Percentiles rank a stretch among this genome's conserved stretches.
phyloP scores from a whole-genome alignment of 1,140 invertebrate species.

The Tribolium castaneum region DNA sequence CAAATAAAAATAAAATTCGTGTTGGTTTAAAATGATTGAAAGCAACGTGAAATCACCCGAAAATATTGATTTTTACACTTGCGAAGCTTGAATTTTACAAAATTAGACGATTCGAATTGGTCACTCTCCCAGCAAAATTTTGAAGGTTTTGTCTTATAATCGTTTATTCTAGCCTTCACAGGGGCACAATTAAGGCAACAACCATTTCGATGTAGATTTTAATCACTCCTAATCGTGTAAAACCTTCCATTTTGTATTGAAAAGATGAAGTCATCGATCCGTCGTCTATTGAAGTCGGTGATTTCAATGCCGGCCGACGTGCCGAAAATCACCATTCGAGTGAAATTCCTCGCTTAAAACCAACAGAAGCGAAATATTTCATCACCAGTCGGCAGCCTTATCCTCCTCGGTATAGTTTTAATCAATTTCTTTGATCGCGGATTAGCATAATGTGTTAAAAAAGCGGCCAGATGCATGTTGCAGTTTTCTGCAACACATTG shows the following conservation, averaged over 20 bases:
- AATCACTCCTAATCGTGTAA: not conserved
- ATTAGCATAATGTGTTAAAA: constrained; percentile 2
- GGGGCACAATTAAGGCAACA: not conserved
- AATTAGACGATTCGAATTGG: no score
- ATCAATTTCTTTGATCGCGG: not conserved
- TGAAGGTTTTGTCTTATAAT: no score
- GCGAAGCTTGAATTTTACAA: no score
- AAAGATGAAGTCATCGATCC: not conserved
- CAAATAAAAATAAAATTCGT: no score
- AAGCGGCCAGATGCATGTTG: not conserved
- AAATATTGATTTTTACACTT: no score
- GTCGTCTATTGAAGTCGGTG: constrained; percentile 11
- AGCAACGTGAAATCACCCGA: no score
- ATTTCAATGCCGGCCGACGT: constrained; percentile 3
- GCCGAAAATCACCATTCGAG: not conserved
- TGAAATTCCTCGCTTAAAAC: not conserved
- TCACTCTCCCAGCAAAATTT: no score
- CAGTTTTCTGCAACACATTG: constrained; percentile 14
- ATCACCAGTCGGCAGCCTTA: not conserved
- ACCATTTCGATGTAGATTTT: not conserved
- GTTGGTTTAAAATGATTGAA: no score
- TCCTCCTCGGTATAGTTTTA: not conserved
- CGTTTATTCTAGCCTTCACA: no score
- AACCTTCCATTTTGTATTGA: not conserved
- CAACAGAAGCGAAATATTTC: not conserved